A percentile compares a stretch with the other conserved stretches of the same genome.
phyloP scores from a whole-genome alignment of 1,140 invertebrate species.

The Asobara japonica region DNA sequence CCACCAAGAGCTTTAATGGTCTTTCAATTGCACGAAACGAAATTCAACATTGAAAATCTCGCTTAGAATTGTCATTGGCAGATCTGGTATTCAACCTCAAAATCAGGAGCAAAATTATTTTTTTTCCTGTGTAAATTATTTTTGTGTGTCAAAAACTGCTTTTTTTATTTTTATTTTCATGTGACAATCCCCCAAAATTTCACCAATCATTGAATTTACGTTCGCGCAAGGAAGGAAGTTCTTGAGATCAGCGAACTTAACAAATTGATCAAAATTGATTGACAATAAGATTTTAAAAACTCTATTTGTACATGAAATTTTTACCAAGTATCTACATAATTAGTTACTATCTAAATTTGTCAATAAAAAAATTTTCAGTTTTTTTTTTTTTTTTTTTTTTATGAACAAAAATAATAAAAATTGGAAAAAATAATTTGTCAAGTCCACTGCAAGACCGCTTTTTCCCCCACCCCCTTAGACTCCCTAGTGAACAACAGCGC shows the following conservation, averaged over 20 bases:
- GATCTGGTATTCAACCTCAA: background rate
- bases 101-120: background rate
- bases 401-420: background rate
- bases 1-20: constrained; percentile 36
- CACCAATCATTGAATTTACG: constrained; percentile 10
- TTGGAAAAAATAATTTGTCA: background rate
- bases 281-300: background rate
- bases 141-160: background rate
- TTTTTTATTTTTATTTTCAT: background rate
- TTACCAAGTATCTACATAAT: background rate
- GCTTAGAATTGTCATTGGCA: constrained; percentile 8
- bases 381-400: no score
- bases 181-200: background rate
- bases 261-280: background rate
- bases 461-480: background rate
- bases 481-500: background rate
- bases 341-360: no score
- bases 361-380: no score
- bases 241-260: background rate
- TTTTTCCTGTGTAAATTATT: no score
- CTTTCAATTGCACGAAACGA: constrained; percentile 22
- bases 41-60: background rate
- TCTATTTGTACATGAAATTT: background rate
- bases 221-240: constrained; percentile 1
- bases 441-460: background rate